These are phyloP conservation scores for Anguilla megastoma DNA, from an alignment of 2,797 vertebrate genomes.

Conservation along the genomic window DNA sequence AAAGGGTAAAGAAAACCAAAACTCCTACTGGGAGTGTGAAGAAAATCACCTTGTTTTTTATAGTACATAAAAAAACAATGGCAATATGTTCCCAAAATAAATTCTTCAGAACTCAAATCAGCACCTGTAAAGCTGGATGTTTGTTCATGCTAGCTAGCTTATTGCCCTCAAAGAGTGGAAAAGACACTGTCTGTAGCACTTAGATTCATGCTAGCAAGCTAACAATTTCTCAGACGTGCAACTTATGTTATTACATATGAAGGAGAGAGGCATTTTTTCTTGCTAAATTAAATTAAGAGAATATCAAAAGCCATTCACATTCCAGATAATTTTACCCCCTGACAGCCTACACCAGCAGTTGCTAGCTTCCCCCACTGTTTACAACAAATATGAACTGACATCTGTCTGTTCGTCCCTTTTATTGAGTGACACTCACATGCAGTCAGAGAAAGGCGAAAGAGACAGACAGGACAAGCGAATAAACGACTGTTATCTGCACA, in stretches of 20 bases:
- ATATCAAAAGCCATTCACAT: background rate
- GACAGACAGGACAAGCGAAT: background rate
- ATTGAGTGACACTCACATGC: background rate
- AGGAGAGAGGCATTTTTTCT: background rate
- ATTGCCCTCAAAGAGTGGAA: background rate
- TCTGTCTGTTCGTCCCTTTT: conserved; percentile 3
- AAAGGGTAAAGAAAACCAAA: background rate
- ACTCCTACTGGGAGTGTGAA: background rate
- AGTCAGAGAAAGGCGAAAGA: background rate
- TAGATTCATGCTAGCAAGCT: too few relatives aligned
- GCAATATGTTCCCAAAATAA: background rate
- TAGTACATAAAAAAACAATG: background rate
- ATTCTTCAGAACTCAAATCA: background rate
- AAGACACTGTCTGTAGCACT: background rate
- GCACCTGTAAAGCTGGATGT: background rate
- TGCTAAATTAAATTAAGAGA: background rate
- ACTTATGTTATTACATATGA: background rate
- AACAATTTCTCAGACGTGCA: background rate
- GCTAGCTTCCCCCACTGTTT: background rate
- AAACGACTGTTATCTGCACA: background rate
- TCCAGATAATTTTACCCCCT: background rate
- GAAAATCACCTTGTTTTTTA: background rate
- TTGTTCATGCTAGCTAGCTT: background rate
- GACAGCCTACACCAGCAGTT: background rate
- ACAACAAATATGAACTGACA: background rate